phyloP scores from a whole-genome alignment of 2,888 invertebrate species.

The Trissolcus japonicus region DNA sequence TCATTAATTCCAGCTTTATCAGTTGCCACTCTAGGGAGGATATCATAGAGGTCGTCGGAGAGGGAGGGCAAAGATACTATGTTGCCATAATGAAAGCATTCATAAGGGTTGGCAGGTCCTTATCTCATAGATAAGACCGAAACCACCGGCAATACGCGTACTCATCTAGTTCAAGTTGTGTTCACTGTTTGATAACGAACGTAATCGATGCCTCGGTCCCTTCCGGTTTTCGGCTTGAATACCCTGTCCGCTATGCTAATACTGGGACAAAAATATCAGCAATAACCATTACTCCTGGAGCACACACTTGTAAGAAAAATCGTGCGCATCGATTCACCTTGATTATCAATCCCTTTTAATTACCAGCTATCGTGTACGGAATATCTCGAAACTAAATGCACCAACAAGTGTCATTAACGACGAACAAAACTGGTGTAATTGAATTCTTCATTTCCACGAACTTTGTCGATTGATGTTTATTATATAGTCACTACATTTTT shows the following conservation, averaged over 20 bases:
- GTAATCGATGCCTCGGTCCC: constrained; percentile 61
- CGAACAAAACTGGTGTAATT: constrained; percentile 37
- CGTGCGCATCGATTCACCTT: constrained; percentile 36
- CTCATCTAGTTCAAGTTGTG: constrained; percentile 60
- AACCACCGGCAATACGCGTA: constrained; percentile 60
- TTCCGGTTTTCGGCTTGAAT: constrained; percentile 63
- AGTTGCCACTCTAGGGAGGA: constrained; percentile 54
- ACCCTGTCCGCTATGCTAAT: constrained; percentile 49
- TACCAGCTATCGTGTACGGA: constrained; percentile 38
- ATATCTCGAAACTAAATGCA: constrained; percentile 40
- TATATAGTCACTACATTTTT: constrained; percentile 20
- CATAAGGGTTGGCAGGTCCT: constrained; percentile 71
- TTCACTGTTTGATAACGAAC: constrained; percentile 64
- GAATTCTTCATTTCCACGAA: constrained; percentile 37
- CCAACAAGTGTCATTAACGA: constrained; percentile 42
- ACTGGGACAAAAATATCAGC: constrained; percentile 40
- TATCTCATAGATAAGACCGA: constrained; percentile 69
- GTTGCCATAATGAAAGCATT: constrained; percentile 69
- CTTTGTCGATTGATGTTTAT: constrained; percentile 26
- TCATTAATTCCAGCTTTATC: constrained; percentile 57
- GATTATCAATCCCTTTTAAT: constrained; percentile 51
- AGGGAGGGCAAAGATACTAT: constrained; percentile 57
- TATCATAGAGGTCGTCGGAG: constrained; percentile 44
- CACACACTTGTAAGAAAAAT: constrained; percentile 40
- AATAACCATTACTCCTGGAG: constrained; percentile 49